Evolutionary conservation across 2,113 vertebrate genomes (phyloP).

Genomic region (Mustela lutreola): DNA sequence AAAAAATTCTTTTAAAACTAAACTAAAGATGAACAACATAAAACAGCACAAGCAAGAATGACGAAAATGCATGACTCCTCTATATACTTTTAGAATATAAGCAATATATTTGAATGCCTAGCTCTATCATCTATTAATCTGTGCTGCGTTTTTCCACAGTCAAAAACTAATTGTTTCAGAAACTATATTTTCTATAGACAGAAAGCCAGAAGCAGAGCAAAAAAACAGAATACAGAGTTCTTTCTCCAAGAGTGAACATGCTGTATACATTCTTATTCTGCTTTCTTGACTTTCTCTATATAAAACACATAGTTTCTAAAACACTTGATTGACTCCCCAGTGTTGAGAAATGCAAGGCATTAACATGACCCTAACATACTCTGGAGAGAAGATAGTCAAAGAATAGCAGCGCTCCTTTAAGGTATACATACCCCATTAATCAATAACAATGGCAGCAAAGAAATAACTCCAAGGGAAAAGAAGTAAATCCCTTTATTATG

Average conservation of each 20-base stretch:
- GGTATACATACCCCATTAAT: background rate
- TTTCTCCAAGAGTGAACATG: background rate
- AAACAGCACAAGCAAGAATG: background rate
- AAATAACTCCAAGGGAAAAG: constrained; percentile 37
- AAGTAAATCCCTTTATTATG: constrained; percentile 63
- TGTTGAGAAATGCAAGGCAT: constrained; percentile 26
- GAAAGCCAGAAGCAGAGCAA: background rate
- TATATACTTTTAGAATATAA: background rate
- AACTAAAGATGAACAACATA: background rate
- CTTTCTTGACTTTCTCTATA: background rate
- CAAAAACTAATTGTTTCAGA: background rate
- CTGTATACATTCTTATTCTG: background rate
- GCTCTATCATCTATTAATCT: background rate
- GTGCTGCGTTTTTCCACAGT: background rate
- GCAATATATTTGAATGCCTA: background rate
- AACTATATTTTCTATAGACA: background rate
- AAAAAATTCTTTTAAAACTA: too few relatives aligned
- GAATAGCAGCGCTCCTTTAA: background rate
- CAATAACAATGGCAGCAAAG: background rate
- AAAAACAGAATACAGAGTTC: background rate
- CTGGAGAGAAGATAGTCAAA: background rate
- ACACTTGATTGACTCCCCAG: background rate
- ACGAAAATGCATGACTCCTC: background rate
- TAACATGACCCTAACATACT: background rate
- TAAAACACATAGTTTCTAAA: background rate